A percentile compares a stretch with the other conserved stretches of the same genome.
phyloP scores from a whole-genome alignment of 2,113 vertebrate species.

The Syngnathus floridae region DNA sequence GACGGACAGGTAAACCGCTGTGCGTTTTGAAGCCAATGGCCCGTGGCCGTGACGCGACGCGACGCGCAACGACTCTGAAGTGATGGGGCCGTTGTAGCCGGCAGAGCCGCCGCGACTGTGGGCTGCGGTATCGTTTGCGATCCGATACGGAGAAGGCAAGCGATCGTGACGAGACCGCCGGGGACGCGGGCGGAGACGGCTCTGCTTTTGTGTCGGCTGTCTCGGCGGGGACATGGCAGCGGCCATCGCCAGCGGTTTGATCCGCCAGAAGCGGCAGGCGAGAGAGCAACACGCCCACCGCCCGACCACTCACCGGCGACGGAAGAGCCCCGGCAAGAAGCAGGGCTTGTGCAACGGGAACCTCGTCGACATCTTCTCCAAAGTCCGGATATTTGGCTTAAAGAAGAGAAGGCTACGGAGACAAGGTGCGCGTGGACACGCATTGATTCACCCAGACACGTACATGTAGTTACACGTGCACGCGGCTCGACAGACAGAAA shows the following conservation, averaged over 20 bases:
- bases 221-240: constrained; percentile 84
- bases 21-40: constrained; percentile 20
- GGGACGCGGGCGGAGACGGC: constrained; percentile 45
- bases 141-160: constrained; percentile 45
- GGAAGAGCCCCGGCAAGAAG: constrained; percentile 93
- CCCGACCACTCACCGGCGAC: constrained; percentile 86
- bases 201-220: constrained; percentile 37
- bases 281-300: constrained; percentile 94
- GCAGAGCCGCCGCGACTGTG: constrained; percentile 38
- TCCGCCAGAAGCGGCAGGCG: constrained; percentile 96
- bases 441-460: constrained; percentile 16
- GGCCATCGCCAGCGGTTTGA: constrained; percentile 95
- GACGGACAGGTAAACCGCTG: constrained; percentile 56
- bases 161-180: constrained; percentile 33
- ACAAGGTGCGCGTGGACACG: constrained; percentile 76
- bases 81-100: constrained; percentile 62
- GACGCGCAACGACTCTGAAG: constrained; percentile 40
- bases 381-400: constrained; percentile 97
- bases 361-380: constrained; percentile 98
- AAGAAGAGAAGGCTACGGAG: constrained; percentile 94
- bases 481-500: not conserved
- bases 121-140: constrained; percentile 51
- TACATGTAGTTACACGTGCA: not conserved
- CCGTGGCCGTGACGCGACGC: constrained; percentile 13
- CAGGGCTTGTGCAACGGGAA: constrained; percentile 91